Evolutionary conservation across 2,888 invertebrate species (phyloP), one percentile per base, ranked within the genome.

Genomic region (Eupithecia subfuscata): DNA sequence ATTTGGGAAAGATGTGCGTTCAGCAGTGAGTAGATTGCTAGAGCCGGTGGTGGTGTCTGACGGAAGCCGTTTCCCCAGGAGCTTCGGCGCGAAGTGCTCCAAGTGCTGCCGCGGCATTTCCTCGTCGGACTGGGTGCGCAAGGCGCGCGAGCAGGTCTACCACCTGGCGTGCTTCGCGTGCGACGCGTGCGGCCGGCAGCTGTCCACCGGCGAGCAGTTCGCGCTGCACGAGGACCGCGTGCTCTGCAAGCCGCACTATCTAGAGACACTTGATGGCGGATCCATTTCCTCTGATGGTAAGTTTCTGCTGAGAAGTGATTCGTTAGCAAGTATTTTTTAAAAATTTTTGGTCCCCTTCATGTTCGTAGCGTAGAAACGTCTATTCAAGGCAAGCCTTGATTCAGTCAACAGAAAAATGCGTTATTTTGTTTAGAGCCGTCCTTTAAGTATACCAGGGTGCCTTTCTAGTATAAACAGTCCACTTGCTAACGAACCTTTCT

Each of bases 121-220:
- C 25, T 97, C 99, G 25, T 98, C 98, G 67, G 99, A 99, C 95
- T 99, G 99, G 99, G 99, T 99, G 86, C 96, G 99, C 79, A 97
- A 98, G 88, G 99, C 99, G 52, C 96, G 98, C 72, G 98, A 98
- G 87, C 97, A 98, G 91, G 98, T 99, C 48, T 99, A 99, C 95
- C 99, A 99, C 94, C 95, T 99, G 90, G 99, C 99, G 69, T 99
- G 99, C 95, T 99, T 99, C 95, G 99, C 99, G 30, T 99, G 99
- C 93, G 99, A 99, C 92, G 98, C 98, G 77, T 98, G 98, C 91
- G 98, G 98, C 84, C 96, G 98, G 48, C 98, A 98, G 92, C 95
- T 98, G 77, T 98, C 98, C 82, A 98, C 98, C 0, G 99, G 99
- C 8, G 99, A 99, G 91, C 99, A 99, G 95, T 99, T 99, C 92